Conservation (phyloP, 2,113 vertebrate genomes). For the Mustela nigripes region DNA sequence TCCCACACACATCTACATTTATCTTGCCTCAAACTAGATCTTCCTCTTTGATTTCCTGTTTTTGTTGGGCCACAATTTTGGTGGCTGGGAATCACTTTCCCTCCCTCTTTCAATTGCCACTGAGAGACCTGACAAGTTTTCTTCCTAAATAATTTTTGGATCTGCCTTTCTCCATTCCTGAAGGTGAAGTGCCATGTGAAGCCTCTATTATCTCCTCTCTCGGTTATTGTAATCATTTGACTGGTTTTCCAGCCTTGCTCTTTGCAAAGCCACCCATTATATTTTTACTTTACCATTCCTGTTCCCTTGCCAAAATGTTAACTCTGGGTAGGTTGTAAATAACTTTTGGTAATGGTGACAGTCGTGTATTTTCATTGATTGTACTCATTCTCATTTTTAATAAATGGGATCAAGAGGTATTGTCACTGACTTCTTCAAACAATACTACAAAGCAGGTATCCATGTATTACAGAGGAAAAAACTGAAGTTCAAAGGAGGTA, state of each 20-base stretch:
- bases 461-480: background rate
- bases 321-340: background rate
- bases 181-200: background rate
- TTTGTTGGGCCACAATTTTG: background rate
- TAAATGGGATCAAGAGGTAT: background rate
- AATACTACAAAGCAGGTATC: background rate
- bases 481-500: slow-evolving; percentile 38
- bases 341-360: background rate
- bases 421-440: background rate
- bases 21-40: background rate
- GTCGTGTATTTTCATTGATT: background rate
- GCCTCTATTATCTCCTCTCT: background rate
- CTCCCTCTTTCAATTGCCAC: background rate
- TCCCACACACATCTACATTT: background rate
- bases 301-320: slow-evolving; percentile 12
- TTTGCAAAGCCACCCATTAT: background rate
- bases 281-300: background rate
- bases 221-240: background rate
- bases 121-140: background rate
- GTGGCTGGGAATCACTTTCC: background rate
- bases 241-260: slow-evolving; percentile 1
- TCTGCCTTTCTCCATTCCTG: background rate
- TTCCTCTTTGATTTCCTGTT: background rate
- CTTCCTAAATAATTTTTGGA: slow-evolving; percentile 45
- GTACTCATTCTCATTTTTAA: background rate